Conservation (phyloP, 92 coral and sea anemone genomes). For the Parazoanthus swiftii region DNA sequence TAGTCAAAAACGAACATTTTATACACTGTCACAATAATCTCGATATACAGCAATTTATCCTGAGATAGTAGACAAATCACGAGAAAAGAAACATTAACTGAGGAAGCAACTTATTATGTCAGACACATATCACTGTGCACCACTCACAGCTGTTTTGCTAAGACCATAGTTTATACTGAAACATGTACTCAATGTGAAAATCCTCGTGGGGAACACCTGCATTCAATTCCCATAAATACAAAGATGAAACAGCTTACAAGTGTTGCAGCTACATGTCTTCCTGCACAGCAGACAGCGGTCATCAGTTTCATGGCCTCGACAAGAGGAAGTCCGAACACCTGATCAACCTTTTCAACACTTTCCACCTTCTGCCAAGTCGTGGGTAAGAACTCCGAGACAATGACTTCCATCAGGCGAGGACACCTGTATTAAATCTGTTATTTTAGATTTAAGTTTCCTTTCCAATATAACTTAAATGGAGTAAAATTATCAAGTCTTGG, state of each 20-base stretch:
- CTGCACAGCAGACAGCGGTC: conserved; percentile 76
- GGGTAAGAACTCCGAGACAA: conserved; percentile 84
- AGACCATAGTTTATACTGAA: too few species aligned
- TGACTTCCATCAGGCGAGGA: conserved; percentile 84
- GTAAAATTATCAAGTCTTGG: background rate
- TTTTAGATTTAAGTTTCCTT: background rate
- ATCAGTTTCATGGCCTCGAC: conserved; percentile 79
- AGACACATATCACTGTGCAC: too few species aligned
- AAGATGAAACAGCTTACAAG: conserved; percentile 57
- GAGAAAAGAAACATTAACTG: too few species aligned
- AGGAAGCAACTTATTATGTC: too few species aligned
- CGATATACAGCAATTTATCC: too few species aligned
- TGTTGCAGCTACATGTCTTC: conserved; percentile 74
- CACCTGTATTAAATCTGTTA: conserved; percentile 48
- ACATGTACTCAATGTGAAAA: too few species aligned
- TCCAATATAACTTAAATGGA: background rate
- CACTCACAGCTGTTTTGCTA: too few species aligned
- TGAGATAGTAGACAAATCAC: too few species aligned
- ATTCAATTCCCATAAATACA: background rate
- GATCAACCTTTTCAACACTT: conserved; percentile 38
- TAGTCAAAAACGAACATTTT: too few species aligned
- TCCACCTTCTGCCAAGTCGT: conserved; percentile 69
- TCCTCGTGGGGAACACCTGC: background rate
- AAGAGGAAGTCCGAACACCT: conserved; percentile 72
- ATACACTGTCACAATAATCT: too few species aligned